Evolutionary conservation across 2,888 invertebrate species (phyloP).

Genomic region (Ptilodon capucinus): DNA sequence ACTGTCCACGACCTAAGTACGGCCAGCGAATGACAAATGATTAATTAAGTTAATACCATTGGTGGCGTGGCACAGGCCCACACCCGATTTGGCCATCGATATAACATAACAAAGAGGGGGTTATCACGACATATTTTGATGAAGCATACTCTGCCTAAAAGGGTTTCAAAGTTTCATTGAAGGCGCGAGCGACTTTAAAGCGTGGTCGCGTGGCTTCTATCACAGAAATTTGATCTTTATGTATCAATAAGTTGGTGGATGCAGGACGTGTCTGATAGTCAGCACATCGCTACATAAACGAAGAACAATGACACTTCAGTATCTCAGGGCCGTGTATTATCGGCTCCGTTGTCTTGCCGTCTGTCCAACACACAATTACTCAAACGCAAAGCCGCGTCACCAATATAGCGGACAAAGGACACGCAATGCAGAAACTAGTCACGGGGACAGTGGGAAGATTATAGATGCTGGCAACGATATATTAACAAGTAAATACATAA

Average conservation of each 20-base stretch:
- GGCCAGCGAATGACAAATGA: slow-evolving; percentile 76
- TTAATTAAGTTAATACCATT: slow-evolving; percentile 77
- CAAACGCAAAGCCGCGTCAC: slow-evolving; percentile 58
- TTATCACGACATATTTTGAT: neutral
- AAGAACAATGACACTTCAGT: slow-evolving; percentile 27
- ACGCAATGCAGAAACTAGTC: slow-evolving; percentile 44
- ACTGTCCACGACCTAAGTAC: slow-evolving; percentile 38
- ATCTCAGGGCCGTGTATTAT: slow-evolving; percentile 32
- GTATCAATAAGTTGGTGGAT: too few relatives aligned
- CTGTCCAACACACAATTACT: slow-evolving; percentile 51
- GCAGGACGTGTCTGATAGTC: too few relatives aligned
- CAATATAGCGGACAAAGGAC: slow-evolving; percentile 56
- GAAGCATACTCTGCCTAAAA: neutral
- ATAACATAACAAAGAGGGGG: neutral
- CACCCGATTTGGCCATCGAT: slow-evolving; percentile 12
- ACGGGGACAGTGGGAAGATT: slow-evolving; percentile 19
- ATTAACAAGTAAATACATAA: neutral
- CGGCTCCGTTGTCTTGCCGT: slow-evolving; percentile 37
- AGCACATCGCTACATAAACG: neutral
- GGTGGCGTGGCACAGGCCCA: slow-evolving; percentile 40
- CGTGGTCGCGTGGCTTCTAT: too few relatives aligned
- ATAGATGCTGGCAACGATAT: slow-evolving; percentile 6
- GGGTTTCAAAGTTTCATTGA: neutral
- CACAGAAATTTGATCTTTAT: too few relatives aligned
- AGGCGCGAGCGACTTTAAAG: too few relatives aligned